Evolutionary conservation across 2,888 invertebrate genomes (phyloP), one percentile per base, ranked within the genome.

Genomic region (Nasonia oneida): DNA sequence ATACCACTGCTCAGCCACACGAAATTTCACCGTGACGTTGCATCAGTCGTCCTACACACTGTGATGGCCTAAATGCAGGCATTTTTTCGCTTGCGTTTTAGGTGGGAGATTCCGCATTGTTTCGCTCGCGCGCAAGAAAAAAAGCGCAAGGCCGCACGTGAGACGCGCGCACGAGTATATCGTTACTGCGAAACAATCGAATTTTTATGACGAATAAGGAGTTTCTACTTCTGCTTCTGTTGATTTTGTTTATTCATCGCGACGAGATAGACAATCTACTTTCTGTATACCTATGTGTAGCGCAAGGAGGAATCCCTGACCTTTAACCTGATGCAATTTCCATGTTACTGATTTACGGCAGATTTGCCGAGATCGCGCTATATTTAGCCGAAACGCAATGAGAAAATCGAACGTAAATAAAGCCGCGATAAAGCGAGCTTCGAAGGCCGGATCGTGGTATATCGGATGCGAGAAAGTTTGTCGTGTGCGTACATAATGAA

Each of bases 21-120:
- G 84, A 86, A 84, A 82, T 87, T 79, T 84, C 71, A 12, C 74
- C 37, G 42, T 15, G 47, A 4, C 50, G 39, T 87, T 87, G 82
- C 86, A 15, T 87, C 86, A 84, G 84, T 79, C 70, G 42, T 67
- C 67, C 39, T 64, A 18, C 15, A n/a, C 53, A 53, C 37, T 18
- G 1, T 61, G 42, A 42, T 42, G 76, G 67, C 57, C 74, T 82
- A 61, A 81, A 85, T 71, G 29, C 50, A 15, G 23, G 10, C 8
- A 12, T 83, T 70, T 74, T 42, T 79, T 73, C 33, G 42, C 23
- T 29, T 33, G 53, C 80, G 53, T 78, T 67, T 67, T 67, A n/a
- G 76, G 37, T 57, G 57, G 76, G 76, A 76, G 67, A 67, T 67
- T 76, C 23, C 64, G 47, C 50, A 70, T 79, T 79, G 67, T 70